Evolutionary conservation across 2,888 invertebrate genomes (phyloP).

Genomic region (Cheiracanthium punctorium): DNA sequence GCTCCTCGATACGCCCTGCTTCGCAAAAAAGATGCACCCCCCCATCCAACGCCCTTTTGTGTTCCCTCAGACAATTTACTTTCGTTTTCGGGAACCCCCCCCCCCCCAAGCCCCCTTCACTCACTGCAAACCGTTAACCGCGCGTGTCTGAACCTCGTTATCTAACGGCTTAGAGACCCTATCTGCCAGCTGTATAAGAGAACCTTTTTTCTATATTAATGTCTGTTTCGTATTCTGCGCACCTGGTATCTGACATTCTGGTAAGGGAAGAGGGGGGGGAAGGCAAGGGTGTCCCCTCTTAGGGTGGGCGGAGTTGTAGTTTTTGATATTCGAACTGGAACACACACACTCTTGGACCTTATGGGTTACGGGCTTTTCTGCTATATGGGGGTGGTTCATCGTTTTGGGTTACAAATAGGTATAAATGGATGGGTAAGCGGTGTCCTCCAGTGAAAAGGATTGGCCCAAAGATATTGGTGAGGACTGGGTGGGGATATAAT

Average conservation of each 20-base stretch:
- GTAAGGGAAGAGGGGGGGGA: not conserved
- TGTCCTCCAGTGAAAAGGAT: too few relatives aligned
- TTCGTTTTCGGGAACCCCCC: not conserved
- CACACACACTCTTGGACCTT: too few relatives aligned
- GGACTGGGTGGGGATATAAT: too few relatives aligned
- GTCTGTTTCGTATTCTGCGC: not conserved
- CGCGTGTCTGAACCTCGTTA: not conserved
- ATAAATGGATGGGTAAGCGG: too few relatives aligned
- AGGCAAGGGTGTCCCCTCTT: not conserved
- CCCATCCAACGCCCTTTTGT: not conserved
- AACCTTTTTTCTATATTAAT: not conserved
- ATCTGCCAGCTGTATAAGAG: constrained; percentile 11
- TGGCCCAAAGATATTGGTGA: too few relatives aligned
- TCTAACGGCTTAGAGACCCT: constrained; percentile 1
- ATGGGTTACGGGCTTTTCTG: too few relatives aligned
- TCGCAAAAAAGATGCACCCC: constrained; percentile 1
- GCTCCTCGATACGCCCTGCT: constrained; percentile 8
- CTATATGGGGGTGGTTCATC: too few relatives aligned
- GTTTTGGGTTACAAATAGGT: too few relatives aligned
- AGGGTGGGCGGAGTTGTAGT: constrained; percentile 12
- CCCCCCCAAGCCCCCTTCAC: not conserved
- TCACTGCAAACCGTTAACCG: constrained; percentile 9
- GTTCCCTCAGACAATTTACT: not conserved
- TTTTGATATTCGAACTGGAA: not conserved
- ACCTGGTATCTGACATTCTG: not conserved